A percentile compares a stretch with the other conserved stretches of the same genome.
Evolutionary conservation across 2,797 vertebrate genomes (phyloP).

Genomic region (Diglossa cyanea): DNA sequence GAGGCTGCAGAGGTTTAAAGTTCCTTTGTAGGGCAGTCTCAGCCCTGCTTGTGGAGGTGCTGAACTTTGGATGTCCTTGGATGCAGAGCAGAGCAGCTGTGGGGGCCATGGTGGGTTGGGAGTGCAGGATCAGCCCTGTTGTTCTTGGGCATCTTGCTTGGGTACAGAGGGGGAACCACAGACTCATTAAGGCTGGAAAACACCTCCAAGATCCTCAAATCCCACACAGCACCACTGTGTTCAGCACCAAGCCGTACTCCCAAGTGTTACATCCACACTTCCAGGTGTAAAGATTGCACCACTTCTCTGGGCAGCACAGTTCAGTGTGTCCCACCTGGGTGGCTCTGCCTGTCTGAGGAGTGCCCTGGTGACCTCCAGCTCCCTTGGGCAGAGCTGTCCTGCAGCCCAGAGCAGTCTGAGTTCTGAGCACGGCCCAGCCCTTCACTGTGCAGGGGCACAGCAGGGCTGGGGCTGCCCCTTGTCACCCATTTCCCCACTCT

Average conservation of each 20-base stretch:
- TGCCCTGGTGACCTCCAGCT: background rate
- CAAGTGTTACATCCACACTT: background rate
- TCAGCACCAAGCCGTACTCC: background rate
- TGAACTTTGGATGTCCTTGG: background rate
- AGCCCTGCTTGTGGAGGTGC: background rate
- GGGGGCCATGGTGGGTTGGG: accelerated
- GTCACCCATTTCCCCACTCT: background rate
- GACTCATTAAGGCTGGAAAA: background rate
- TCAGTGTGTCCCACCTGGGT: background rate
- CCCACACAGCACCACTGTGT: accelerated
- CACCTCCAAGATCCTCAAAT: background rate
- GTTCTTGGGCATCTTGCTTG: background rate
- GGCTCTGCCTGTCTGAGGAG: background rate
- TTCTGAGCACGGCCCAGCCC: background rate
- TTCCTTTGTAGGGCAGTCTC: background rate
- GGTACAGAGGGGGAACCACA: background rate
- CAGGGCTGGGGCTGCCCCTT: background rate
- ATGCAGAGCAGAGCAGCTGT: background rate
- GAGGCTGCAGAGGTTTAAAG: background rate
- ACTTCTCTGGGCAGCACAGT: background rate
- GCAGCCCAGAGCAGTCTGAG: background rate
- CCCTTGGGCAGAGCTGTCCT: background rate
- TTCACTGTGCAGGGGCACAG: background rate
- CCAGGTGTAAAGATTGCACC: background rate
- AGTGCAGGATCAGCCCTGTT: background rate